Conservation (phyloP, 2,888 invertebrate genomes). For the Caradrina kadenii region DNA sequence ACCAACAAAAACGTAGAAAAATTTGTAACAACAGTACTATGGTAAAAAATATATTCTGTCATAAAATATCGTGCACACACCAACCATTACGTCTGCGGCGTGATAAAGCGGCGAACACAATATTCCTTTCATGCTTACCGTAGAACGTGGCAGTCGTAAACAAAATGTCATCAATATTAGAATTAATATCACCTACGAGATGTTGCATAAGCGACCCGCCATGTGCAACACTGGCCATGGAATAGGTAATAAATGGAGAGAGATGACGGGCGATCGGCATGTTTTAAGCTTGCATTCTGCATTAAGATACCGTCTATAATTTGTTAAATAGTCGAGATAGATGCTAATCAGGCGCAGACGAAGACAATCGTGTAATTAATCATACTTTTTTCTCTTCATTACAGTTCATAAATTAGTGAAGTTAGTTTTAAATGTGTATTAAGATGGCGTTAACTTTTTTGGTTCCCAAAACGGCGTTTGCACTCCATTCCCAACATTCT, state of each 20-base stretch:
- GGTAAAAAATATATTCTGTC: neutral
- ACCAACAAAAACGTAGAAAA: neutral
- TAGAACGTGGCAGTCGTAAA: conserved; percentile 38
- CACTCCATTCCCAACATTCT: conserved; percentile 17
- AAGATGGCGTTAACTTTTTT: neutral
- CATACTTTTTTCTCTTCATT: no score
- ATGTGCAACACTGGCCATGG: conserved; percentile 41
- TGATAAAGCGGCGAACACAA: conserved; percentile 35
- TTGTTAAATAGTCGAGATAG: no score
- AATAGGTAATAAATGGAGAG: conserved; percentile 26
- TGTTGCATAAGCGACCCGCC: conserved; percentile 49
- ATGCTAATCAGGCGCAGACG: no score
- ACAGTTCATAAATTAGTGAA: no score
- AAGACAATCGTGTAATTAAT: no score
- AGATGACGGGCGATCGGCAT: neutral
- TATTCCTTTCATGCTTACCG: conserved; percentile 34
- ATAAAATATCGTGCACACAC: conserved; percentile 9
- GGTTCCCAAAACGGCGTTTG: neutral
- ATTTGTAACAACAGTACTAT: neutral
- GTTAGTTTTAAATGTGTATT: neutral
- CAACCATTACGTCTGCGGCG: conserved; percentile 12
- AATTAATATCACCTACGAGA: conserved; percentile 57
- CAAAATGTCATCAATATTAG: conserved; percentile 47
- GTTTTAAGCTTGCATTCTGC: neutral
- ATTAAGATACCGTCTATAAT: neutral